phyloP scores from a whole-genome alignment of 1,140 invertebrate species.

The Leptinotarsa defecta region DNA sequence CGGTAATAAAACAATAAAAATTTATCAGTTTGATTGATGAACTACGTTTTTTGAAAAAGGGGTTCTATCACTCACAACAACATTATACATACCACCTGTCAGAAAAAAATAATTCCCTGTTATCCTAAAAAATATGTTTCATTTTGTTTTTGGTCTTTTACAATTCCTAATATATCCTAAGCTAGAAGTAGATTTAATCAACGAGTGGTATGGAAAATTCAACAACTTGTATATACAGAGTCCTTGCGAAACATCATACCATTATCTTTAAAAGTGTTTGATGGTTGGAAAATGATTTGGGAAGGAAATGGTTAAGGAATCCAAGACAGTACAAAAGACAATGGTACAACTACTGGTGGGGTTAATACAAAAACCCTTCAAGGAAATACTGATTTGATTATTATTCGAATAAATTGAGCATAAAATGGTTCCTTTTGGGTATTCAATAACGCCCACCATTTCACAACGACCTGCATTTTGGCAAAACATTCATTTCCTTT shows the following conservation, averaged over 20 bases:
- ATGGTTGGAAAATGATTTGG: too few relatives aligned
- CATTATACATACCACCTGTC: slow-evolving; percentile 23
- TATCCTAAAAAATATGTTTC: slow-evolving; percentile 24
- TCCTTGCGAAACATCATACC: not conserved
- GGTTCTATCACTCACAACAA: slow-evolving; percentile 23
- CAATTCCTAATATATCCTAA: slow-evolving; percentile 25
- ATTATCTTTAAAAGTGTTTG: not conserved
- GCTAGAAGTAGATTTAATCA: slow-evolving; percentile 6
- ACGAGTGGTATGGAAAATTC: slow-evolving; percentile 20
- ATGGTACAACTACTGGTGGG: too few relatives aligned
- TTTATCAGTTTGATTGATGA: slow-evolving; percentile 20
- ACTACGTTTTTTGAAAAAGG: slow-evolving; percentile 24
- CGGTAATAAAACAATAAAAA: slow-evolving; percentile 23
- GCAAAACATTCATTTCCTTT: not conserved
- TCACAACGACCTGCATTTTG: not conserved
- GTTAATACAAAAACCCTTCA: not conserved
- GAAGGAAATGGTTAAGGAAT: too few relatives aligned
- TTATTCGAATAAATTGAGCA: not conserved
- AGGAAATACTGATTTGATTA: slow-evolving; percentile 3
- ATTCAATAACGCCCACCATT: not conserved
- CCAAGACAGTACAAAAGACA: too few relatives aligned
- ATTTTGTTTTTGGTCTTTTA: slow-evolving; percentile 25
- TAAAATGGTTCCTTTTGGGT: not conserved
- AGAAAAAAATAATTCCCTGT: slow-evolving; percentile 13
- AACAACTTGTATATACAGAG: slow-evolving; percentile 7